A percentile compares a stretch with the other conserved stretches of the same genome.
Conservation (phyloP, 2,797 vertebrate genomes). For the Taeniopygia guttata region DNA sequence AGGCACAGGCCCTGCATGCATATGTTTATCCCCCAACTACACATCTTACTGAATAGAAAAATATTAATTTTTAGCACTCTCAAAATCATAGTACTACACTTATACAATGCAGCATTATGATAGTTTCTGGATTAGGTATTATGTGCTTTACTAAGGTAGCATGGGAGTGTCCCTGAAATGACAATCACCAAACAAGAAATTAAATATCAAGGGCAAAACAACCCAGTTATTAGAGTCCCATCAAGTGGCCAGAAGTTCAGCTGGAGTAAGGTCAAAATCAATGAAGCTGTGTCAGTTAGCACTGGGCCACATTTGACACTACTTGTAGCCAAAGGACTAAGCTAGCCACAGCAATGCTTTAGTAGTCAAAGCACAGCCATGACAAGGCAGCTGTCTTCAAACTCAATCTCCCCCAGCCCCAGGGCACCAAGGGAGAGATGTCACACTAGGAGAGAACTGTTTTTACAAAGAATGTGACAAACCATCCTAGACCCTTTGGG, state of each 20-base stretch:
- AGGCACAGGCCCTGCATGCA: neutral
- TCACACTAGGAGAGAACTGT: accelerated
- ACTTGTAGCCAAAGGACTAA: neutral
- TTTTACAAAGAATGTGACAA: neutral
- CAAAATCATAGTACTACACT: neutral
- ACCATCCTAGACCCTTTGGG: neutral
- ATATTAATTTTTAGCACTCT: neutral
- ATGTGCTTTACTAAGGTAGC: neutral
- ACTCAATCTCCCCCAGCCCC: neutral
- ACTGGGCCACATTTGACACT: neutral
- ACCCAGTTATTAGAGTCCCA: neutral
- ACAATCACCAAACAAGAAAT: neutral
- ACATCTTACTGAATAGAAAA: neutral
- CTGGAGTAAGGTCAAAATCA: neutral
- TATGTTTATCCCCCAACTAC: neutral
- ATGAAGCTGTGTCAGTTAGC: neutral
- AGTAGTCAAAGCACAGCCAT: neutral
- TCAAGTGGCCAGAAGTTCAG: neutral
- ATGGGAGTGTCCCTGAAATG: neutral
- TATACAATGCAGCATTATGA: neutral
- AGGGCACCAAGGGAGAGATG: neutral
- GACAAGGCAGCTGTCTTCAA: neutral
- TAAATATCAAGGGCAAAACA: neutral
- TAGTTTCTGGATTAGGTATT: neutral
- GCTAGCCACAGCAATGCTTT: neutral